Percentiles rank a stretch among this genome's conserved stretches.
Conservation (phyloP, 1,140 invertebrate species). For the Trachymyrmex septentrionalis region DNA sequence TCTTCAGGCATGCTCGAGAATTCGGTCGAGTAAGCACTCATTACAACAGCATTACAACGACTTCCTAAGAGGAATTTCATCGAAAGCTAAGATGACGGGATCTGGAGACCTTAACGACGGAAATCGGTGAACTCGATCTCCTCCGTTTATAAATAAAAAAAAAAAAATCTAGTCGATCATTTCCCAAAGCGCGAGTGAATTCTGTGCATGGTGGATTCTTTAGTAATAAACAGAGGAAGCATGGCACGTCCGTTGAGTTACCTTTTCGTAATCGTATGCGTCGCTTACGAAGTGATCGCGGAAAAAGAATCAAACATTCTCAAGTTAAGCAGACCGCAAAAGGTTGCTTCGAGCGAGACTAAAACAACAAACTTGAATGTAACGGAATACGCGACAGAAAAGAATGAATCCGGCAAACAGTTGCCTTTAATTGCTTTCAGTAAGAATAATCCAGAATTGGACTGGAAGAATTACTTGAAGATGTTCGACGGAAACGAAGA, state of each 20-base stretch:
- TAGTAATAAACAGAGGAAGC: constrained; percentile 1
- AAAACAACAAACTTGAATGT: constrained; percentile 60
- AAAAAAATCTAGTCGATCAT: constrained; percentile 45
- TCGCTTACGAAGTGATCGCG: background rate
- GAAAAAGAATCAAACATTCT: constrained; percentile 81
- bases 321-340: constrained; percentile 73
- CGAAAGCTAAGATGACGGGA: constrained; percentile 51
- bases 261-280: constrained; percentile 2
- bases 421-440: constrained; percentile 75
- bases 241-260: constrained; percentile 44
- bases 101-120: constrained; percentile 10
- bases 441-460: constrained; percentile 84
- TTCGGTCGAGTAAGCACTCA: constrained; percentile 29
- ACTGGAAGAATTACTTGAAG: constrained; percentile 82
- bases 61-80: constrained; percentile 53
- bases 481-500: constrained; percentile 73
- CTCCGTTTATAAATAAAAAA: background rate
- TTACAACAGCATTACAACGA: constrained; percentile 24
- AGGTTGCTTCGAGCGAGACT: background rate
- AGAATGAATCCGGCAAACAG: constrained; percentile 17
- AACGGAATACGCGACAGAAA: constrained; percentile 47
- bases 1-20: constrained; percentile 54
- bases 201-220: background rate
- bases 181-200: constrained; percentile 4
- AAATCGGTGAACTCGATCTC: constrained; percentile 60